phyloP scores from a whole-genome alignment of 2,113 vertebrate genomes.

The Theristicus caerulescens region DNA sequence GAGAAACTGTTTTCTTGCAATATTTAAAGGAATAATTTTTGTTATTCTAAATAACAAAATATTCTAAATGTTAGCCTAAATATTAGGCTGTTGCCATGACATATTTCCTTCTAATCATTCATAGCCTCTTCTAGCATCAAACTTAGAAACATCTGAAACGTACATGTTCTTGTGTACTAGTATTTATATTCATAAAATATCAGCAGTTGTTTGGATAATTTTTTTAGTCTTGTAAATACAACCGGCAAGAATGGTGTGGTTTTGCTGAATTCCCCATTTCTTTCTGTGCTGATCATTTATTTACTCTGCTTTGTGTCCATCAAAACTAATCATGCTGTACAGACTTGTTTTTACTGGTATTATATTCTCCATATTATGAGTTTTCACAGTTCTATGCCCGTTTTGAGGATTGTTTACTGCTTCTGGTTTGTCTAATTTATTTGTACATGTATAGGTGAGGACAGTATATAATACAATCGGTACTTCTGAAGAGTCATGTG shows the following conservation, averaged over 20 bases:
- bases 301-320: not conserved
- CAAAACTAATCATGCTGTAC: not conserved
- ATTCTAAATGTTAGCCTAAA: too few relatives aligned
- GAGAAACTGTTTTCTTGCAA: not conserved
- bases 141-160: not conserved
- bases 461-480: conserved; percentile 83
- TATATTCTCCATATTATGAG: not conserved
- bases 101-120: not conserved
- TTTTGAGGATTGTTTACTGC: not conserved
- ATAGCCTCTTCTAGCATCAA: not conserved
- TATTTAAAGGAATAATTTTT: not conserved
- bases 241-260: not conserved
- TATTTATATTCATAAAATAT: not conserved
- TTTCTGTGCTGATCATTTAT: not conserved
- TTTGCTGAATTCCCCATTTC: not conserved
- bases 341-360: not conserved
- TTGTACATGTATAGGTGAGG: conserved; percentile 75
- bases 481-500: conserved; percentile 74
- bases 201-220: not conserved
- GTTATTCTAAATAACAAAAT: too few relatives aligned
- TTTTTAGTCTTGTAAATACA: not conserved
- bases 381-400: not conserved
- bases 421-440: conserved; percentile 7
- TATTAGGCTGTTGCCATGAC: not conserved
- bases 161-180: not conserved